Conservation (phyloP, 2,888 invertebrate species). For the Metellina segmentata region DNA sequence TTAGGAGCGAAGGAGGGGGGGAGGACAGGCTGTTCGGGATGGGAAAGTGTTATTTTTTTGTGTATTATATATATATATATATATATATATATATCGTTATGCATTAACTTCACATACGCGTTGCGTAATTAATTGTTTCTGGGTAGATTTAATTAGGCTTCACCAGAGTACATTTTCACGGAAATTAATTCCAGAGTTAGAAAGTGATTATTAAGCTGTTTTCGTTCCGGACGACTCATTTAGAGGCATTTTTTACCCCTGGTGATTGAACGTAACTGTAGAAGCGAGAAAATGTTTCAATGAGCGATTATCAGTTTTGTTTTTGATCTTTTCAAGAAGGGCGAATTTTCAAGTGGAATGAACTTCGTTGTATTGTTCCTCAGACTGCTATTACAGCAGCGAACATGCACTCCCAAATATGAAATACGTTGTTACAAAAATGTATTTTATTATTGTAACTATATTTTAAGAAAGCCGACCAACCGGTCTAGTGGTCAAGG, state of each 20-base stretch:
- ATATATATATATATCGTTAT: too few relatives aligned
- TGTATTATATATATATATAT: too few relatives aligned
- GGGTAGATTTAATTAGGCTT: conserved; percentile 69
- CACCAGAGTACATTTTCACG: conserved; percentile 45
- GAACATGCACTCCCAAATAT: too few relatives aligned
- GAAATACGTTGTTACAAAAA: too few relatives aligned
- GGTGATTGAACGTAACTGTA: neutral
- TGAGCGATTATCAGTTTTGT: neutral
- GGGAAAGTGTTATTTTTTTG: conserved; percentile 8
- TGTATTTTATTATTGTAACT: too few relatives aligned
- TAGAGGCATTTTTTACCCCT: neutral
- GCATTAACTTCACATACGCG: conserved; percentile 53
- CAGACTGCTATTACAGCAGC: too few relatives aligned
- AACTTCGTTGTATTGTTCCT: neutral
- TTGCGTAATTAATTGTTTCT: conserved; percentile 68
- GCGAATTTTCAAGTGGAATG: neutral
- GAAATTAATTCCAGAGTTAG: conserved; percentile 56
- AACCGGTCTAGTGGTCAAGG: too few relatives aligned
- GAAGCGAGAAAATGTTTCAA: neutral
- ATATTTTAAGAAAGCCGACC: too few relatives aligned
- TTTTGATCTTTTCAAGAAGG: neutral
- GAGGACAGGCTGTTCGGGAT: conserved; percentile 13
- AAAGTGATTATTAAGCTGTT: conserved; percentile 37
- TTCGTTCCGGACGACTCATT: neutral
- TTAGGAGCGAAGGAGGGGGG: conserved; percentile 12